Evolutionary conservation across 2,113 vertebrate genomes (phyloP), one percentile per base, ranked within the genome.

Genomic region (Lepus americanus): DNA sequence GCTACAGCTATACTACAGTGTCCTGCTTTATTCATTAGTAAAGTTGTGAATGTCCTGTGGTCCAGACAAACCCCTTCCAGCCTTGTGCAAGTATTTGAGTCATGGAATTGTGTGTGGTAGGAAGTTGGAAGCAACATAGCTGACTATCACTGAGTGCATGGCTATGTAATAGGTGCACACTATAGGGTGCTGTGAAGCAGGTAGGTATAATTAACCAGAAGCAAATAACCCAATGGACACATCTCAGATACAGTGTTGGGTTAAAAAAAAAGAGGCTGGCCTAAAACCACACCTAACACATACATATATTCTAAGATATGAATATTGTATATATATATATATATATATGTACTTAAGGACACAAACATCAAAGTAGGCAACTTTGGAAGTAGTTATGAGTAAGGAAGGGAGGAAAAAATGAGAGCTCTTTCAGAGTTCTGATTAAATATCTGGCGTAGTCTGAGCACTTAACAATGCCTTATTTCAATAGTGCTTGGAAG

Each of bases 311-410:
- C 4, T 39, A 64, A 59, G 2, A 70, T 90, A 70, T 29, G 44
- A 85, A 92, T 44, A 7, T 44, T 44, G 44, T 44, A 1, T 44
- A 9, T 44, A 44, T 44, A 44, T 44, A 44, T 39, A 33, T 66
- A 67, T 16, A 61, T 29, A 77, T 1, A 64, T 29, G 36, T 36
- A 29, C 9, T 66, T 64, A 51, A 70, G 72, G 87, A 90, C 16
- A 80, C n/a, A 93, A 94, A 61, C 13, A 33, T 76, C 59, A 44
- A 91, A 93, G 84, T n/a, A 93, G 67, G 1, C 64, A 7, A 23
- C 13, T 90, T 11, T n/a, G 23, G 25, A 61, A 87, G 44, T 31
- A 49, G 23, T 19, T 59, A 33, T n/a, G 5, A 22, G 14, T 17
- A 59, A 61, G 7, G 27, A 82, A 27, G 2, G 13, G 25, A 10